Percentiles rank a stretch among this genome's conserved stretches.
phyloP scores from a whole-genome alignment of 2,888 invertebrate species.

The Dendrolimus houi region DNA sequence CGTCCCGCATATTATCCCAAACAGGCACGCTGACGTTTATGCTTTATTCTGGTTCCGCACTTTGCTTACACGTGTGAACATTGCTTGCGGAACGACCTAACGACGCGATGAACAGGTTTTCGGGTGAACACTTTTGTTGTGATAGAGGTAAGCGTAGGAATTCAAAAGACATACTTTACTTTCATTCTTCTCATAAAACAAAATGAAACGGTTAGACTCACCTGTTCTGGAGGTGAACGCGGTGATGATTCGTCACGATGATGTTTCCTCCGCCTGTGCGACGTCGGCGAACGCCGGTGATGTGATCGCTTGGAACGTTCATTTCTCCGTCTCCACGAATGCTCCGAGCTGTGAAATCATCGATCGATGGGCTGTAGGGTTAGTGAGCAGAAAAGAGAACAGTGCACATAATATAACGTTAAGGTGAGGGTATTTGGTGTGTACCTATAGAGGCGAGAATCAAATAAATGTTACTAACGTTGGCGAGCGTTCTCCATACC shows the following conservation, averaged over 20 bases:
- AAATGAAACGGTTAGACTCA: slow-evolving; percentile 32
- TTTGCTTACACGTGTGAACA: slow-evolving; percentile 46
- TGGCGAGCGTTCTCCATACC: slow-evolving; percentile 44
- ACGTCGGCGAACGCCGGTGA: slow-evolving; percentile 87
- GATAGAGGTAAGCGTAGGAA: slow-evolving; percentile 46
- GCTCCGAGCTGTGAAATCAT: slow-evolving; percentile 82
- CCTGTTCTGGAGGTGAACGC: slow-evolving; percentile 69
- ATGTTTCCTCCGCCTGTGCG: slow-evolving; percentile 83
- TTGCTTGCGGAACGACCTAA: slow-evolving; percentile 21
- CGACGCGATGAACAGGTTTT: slow-evolving; percentile 42
- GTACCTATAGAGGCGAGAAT: slow-evolving; percentile 11
- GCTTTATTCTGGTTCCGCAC: slow-evolving; percentile 66
- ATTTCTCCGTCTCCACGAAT: slow-evolving; percentile 87
- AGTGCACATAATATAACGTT: slow-evolving; percentile 32
- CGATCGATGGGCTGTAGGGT: slow-evolving; percentile 74
- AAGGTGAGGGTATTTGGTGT: slow-evolving; percentile 40
- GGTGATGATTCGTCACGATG: slow-evolving; percentile 68
- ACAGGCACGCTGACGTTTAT: slow-evolving; percentile 63
- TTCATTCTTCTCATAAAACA: slow-evolving; percentile 16
- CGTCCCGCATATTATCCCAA: slow-evolving; percentile 60
- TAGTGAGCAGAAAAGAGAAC: slow-evolving; percentile 46
- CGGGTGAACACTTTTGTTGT: slow-evolving; percentile 58
- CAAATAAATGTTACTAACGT: slow-evolving; percentile 50
- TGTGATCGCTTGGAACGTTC: slow-evolving; percentile 91
- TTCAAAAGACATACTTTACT: slow-evolving; percentile 31